Percentiles rank a stretch among this genome's conserved stretches.
These are phyloP conservation scores for Nephrotoma appendiculata DNA, from an alignment of 2,888 invertebrate species.

Conservation along the genomic window DNA sequence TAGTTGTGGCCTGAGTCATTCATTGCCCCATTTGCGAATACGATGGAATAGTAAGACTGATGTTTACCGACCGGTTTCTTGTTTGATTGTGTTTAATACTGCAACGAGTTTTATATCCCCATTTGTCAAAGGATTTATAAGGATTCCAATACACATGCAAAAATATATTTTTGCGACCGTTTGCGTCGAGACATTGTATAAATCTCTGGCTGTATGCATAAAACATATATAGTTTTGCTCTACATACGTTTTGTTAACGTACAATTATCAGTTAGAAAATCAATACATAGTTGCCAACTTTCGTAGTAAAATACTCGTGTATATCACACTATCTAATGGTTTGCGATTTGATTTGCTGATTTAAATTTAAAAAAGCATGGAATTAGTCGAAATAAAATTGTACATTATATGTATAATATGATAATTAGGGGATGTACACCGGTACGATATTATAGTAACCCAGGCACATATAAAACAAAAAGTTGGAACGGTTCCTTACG, in stretches of 20 bases:
- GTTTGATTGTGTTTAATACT: neutral
- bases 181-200: neutral
- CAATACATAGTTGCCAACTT: conserved; percentile 1
- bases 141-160: neutral
- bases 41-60: neutral
- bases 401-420: neutral
- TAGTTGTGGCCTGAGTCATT: neutral
- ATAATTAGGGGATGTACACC: neutral
- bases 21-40: neutral
- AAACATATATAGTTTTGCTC: neutral
- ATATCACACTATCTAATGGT: neutral
- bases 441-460: neutral
- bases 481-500: no score
- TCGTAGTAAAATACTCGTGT: neutral
- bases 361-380: neutral
- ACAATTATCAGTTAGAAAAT: neutral
- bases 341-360: neutral
- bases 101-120: neutral
- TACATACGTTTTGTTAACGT: neutral
- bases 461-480: no score
- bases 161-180: neutral
- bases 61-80: neutral
- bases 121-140: neutral
- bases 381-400: neutral
- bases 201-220: neutral